These are phyloP conservation scores for Alosa sapidissima DNA, from an alignment of 2,797 vertebrate species.

Conservation along the genomic window DNA sequence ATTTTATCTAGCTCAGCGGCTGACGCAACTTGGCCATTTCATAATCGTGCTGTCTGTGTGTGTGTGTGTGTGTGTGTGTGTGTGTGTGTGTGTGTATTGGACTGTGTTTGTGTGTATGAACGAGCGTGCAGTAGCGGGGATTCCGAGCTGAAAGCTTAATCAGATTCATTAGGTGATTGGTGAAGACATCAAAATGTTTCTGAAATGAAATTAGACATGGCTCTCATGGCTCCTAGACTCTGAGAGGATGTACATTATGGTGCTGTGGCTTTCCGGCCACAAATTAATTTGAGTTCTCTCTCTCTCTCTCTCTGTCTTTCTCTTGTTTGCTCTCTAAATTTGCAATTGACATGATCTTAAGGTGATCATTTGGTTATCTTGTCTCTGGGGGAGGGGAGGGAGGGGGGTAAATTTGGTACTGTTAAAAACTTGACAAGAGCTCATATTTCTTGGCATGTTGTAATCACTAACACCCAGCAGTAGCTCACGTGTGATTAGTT, in stretches of 20 bases:
- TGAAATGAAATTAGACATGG: constrained; percentile 25
- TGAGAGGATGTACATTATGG: neutral
- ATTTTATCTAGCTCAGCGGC: neutral
- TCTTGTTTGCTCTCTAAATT: neutral
- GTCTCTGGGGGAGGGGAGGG: neutral
- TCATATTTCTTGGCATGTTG: neutral
- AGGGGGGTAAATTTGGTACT: too few relatives aligned
- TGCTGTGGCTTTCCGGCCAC: neutral
- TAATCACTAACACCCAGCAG: neutral
- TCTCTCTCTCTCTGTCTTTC: constrained; percentile 4
- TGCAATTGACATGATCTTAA: neutral
- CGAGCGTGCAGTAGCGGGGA: neutral
- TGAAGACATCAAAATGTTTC: constrained; percentile 22
- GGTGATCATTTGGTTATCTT: neutral
- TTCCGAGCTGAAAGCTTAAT: constrained; percentile 19
- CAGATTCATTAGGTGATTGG: constrained; percentile 20
- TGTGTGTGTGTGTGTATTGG: neutral
- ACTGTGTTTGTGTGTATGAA: neutral
- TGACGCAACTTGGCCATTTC: constrained; percentile 11
- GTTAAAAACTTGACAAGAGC: neutral
- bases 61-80: neutral
- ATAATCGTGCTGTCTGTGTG: neutral
- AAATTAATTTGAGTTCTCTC: neutral
- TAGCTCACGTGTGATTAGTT: neutral
- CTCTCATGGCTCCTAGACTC: constrained; percentile 11